Evolutionary conservation across 2,113 vertebrate species (phyloP), one percentile per base, ranked within the genome.

Genomic region (Pseudolaguvia tuberculata): DNA sequence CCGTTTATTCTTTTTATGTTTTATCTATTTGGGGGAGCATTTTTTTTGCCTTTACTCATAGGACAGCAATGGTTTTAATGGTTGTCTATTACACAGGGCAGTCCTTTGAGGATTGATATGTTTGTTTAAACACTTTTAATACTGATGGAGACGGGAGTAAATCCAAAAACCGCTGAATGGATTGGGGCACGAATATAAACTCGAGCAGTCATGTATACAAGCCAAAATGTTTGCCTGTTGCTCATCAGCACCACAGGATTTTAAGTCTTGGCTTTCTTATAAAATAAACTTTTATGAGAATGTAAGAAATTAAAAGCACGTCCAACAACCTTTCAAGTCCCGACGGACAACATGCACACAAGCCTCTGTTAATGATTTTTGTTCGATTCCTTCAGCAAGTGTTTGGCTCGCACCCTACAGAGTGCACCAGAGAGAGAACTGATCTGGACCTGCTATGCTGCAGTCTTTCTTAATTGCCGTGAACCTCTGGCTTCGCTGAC

Each of bases 381-480:
- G 68, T 84, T 75, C n/a, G n/a, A n/a, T n/a, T n/a, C n/a, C n/a
- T n/a, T n/a, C 66, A 20, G 75, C 15, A 50, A 72, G 18, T 68
- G 63, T 73, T 70, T 53, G 73, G 65, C 78, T 83, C 69, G 75
- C 42, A 20, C 67, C 75, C 53, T 25, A 67, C 70, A 57, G 72
- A 69, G 55, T 72, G 15, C 72, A 80, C 59, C 4, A 45, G 21
- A 48, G 52, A 78, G 20, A 78, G 72, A 69, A 39, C 27, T 51
- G 79, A 56, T 48, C 61, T 63, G 58, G 65, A 48, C 75, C 85
- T 83, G 82, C 56, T 83, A 78, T 78, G 84, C 82, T 82, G 76
- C 82, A 78, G 84, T 78, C 85, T 86, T 68, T 47, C 68, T 83
- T 91, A 91, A 91, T 90, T 91, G 89, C 88, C 35, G 71, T 87